A percentile compares a stretch with the other conserved stretches of the same genome.
Evolutionary conservation across 2,113 vertebrate species (phyloP).

Genomic region (Syngnathus typhle): DNA sequence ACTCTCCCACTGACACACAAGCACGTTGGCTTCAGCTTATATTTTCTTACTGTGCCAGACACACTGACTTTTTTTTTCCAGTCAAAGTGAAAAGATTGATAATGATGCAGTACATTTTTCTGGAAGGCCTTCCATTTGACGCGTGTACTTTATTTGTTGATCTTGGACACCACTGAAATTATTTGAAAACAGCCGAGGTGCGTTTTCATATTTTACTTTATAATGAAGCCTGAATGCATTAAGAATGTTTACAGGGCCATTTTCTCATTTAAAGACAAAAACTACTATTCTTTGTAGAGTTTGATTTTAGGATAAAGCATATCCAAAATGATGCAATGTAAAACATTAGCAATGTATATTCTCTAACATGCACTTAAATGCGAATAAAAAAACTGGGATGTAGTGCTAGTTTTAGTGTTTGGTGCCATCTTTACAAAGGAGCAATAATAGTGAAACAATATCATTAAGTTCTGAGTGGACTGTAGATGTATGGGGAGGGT

Average conservation of each 20-base stretch:
- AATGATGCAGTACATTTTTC: neutral
- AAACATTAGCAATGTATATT: neutral
- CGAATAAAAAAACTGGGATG: too few relatives aligned
- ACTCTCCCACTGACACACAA: neutral
- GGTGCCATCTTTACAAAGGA: neutral
- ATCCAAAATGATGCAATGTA: neutral
- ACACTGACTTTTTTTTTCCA: neutral
- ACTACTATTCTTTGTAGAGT: neutral
- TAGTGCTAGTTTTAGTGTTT: neutral
- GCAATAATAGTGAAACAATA: neutral
- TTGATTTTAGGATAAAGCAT: neutral
- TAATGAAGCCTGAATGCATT: neutral
- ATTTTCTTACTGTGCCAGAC: neutral
- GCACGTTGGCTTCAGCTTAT: neutral
- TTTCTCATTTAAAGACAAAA: too few relatives aligned
- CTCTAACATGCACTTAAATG: too few relatives aligned
- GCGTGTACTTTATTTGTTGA: neutral
- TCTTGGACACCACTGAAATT: neutral
- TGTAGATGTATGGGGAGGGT: neutral
- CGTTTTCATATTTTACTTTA: conserved; percentile 13
- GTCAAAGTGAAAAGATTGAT: neutral
- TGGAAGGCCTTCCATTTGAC: neutral
- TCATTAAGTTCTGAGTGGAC: neutral
- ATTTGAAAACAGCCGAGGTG: neutral
- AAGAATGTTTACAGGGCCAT: conserved; percentile 3